These are phyloP conservation scores for Melanotaenia trifasciata DNA, from an alignment of 2,797 vertebrate genomes.

Conservation along the genomic window DNA sequence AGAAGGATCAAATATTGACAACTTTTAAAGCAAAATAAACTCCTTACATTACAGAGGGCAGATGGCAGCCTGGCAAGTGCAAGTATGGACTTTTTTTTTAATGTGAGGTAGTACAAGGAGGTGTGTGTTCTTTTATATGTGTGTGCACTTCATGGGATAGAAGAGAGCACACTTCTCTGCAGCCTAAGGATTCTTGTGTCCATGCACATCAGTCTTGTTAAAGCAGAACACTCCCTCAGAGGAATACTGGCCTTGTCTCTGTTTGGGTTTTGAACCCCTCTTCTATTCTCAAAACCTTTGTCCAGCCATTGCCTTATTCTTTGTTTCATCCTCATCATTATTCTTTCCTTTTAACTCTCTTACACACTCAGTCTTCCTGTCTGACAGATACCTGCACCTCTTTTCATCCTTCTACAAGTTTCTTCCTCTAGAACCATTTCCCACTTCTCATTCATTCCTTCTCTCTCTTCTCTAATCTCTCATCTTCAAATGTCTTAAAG, in stretches of 20 bases:
- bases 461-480: slow-evolving; percentile 16
- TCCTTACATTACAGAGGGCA: slow-evolving; percentile 32
- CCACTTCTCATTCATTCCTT: slow-evolving; percentile 6
- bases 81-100: slow-evolving; percentile 15
- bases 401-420: no score
- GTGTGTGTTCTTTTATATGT: slow-evolving; percentile 14
- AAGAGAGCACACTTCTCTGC: slow-evolving; percentile 37
- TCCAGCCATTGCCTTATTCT: slow-evolving; percentile 13
- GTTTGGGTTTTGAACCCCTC: slow-evolving; percentile 42
- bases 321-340: slow-evolving; percentile 24
- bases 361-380: slow-evolving; percentile 4
- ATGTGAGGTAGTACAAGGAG: slow-evolving; percentile 33
- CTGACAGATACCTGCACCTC: slow-evolving; percentile 8
- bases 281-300: slow-evolving; percentile 27
- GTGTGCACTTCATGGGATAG: slow-evolving; percentile 20
- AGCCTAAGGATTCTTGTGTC: slow-evolving; percentile 71
- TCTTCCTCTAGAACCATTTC: slow-evolving; percentile 1
- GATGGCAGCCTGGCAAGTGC: slow-evolving; percentile 43
- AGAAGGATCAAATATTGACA: slow-evolving; percentile 24
- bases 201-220: slow-evolving; percentile 71
- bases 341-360: slow-evolving; percentile 4
- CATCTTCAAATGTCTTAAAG: slow-evolving; percentile 33
- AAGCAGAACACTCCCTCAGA: slow-evolving; percentile 62
- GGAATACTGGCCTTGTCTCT: slow-evolving; percentile 53
- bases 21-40: slow-evolving; percentile 15